phyloP scores from a whole-genome alignment of 2,797 vertebrate species.

The Petrocephalus schoutedeni region DNA sequence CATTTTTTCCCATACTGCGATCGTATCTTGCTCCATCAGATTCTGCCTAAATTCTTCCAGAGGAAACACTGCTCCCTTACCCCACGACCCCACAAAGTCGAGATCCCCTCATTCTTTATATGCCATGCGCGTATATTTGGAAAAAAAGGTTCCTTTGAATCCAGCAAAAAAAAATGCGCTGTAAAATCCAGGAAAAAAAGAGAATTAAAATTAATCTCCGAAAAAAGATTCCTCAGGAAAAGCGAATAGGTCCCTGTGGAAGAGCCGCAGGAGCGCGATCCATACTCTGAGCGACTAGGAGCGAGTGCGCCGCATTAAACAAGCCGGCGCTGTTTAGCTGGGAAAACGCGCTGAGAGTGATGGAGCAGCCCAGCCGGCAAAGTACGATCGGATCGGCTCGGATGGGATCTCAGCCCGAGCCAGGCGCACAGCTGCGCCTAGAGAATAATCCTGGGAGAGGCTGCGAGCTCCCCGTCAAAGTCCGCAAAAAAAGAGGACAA shows the following conservation, averaged over 20 bases:
- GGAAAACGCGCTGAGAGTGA: constrained; percentile 42
- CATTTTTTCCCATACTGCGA: constrained; percentile 43
- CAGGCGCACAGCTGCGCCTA: constrained; percentile 24
- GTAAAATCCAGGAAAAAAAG: constrained; percentile 32
- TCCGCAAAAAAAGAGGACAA: neutral
- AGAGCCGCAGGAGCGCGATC: constrained; percentile 35
- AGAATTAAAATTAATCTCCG: constrained; percentile 39
- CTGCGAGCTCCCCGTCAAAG: neutral
- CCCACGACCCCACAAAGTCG: constrained; percentile 38
- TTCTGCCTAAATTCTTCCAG: constrained; percentile 35
- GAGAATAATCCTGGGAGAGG: neutral
- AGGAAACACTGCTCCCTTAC: constrained; percentile 33
- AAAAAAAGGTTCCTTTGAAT: constrained; percentile 27
- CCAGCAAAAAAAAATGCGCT: constrained; percentile 27
- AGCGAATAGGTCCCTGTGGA: constrained; percentile 38
- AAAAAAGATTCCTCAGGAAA: constrained; percentile 33
- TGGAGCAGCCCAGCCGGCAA: constrained; percentile 44
- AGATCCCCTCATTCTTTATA: constrained; percentile 37
- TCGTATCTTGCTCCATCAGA: constrained; percentile 40
- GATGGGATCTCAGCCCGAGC: constrained; percentile 25
- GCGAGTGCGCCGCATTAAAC: constrained; percentile 54
- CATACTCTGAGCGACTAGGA: constrained; percentile 29
- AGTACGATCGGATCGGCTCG: constrained; percentile 32
- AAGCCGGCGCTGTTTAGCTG: constrained; percentile 41
- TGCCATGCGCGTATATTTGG: constrained; percentile 31